Percentiles rank a stretch among this genome's conserved stretches.
phyloP scores from a whole-genome alignment of 2,113 vertebrate genomes.

The Sarotherodon lohbergeri region DNA sequence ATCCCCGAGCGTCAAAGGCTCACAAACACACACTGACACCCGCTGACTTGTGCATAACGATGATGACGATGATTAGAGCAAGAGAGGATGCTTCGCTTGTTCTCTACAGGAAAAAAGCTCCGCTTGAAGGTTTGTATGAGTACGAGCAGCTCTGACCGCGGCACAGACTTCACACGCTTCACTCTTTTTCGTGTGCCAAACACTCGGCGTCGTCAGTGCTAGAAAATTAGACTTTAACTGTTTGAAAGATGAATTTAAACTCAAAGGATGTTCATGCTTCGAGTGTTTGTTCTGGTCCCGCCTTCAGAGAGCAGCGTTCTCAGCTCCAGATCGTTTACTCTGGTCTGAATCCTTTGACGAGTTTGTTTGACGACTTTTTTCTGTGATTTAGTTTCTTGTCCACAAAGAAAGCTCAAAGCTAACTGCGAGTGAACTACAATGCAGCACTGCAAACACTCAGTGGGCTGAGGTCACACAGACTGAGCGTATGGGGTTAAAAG shows the following conservation, averaged over 20 bases:
- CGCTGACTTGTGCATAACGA: accelerated
- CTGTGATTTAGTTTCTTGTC: not conserved
- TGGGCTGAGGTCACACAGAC: not conserved
- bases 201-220: accelerated
- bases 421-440: not conserved
- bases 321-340: not conserved
- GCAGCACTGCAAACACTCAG: accelerated
- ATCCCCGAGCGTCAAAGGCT: not conserved
- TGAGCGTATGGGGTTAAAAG: not conserved
- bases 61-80: not conserved
- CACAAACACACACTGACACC: not conserved
- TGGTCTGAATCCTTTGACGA: not conserved
- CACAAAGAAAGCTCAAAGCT: not conserved
- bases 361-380: not conserved
- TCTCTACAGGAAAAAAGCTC: too few relatives aligned
- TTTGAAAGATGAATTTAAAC: accelerated
- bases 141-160: too few relatives aligned
- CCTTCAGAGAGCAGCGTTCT: not conserved
- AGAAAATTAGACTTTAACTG: not conserved
- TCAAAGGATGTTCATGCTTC: not conserved
- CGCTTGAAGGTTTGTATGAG: not conserved
- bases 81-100: not conserved
- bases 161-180: not conserved
- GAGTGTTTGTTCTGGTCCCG: not conserved
- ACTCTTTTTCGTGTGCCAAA: not conserved